Evolutionary conservation across 2,797 vertebrate species (phyloP).

Genomic region (Acropternis orthonyx): DNA sequence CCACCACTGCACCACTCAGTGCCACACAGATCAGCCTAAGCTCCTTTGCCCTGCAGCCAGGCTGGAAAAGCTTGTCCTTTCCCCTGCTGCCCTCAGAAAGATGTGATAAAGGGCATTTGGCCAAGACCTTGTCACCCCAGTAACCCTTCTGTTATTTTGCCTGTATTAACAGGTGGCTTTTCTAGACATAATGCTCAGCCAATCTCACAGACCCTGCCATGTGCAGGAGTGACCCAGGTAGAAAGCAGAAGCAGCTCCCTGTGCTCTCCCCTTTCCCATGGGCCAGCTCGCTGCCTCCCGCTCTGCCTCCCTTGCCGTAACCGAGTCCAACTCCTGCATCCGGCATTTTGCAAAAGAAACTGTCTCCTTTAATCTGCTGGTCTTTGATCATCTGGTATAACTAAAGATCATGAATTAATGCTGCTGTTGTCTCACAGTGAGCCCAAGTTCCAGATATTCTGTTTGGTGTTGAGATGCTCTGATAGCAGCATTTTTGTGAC

Average conservation of each 20-base stretch:
- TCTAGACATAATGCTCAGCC: neutral
- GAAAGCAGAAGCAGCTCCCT: neutral
- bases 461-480: neutral
- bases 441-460: neutral
- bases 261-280: accelerated
- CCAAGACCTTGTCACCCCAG: neutral
- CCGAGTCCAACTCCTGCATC: neutral
- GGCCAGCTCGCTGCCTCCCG: accelerated
- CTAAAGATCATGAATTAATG: neutral
- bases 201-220: neutral
- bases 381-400: constrained; percentile 14
- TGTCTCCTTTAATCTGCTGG: constrained; percentile 7
- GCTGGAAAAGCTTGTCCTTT: neutral
- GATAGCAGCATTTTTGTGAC: neutral
- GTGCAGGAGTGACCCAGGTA: accelerated
- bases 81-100: neutral
- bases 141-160: neutral
- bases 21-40: neutral
- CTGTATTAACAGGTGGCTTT: neutral
- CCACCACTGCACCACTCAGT: neutral
- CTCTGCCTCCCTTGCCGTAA: neutral
- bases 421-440: neutral
- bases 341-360: accelerated
- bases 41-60: accelerated
- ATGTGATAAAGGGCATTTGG: neutral